phyloP scores from a whole-genome alignment of 2,113 vertebrate species.

The Herpetotheres cachinnans region DNA sequence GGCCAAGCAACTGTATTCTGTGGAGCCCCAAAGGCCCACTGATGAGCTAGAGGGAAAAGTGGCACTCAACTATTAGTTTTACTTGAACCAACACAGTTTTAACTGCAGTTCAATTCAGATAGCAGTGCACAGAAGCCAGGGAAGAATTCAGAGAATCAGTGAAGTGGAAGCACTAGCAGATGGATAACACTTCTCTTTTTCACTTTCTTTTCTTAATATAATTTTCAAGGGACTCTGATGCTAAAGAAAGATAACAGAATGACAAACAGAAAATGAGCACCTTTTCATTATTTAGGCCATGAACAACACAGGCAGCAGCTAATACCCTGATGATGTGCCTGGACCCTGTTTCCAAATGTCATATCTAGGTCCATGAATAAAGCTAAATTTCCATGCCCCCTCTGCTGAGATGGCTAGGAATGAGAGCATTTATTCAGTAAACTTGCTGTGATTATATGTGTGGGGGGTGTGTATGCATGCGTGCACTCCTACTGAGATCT shows the following conservation, averaged over 20 bases:
- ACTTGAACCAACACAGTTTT: not conserved
- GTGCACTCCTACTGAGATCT: not conserved
- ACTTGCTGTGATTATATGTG: not conserved
- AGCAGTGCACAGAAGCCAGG: not conserved
- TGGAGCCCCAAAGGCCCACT: not conserved
- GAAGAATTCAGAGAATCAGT: not conserved
- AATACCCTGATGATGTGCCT: not conserved
- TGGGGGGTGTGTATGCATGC: too few species aligned
- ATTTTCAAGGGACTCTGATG: not conserved
- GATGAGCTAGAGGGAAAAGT: not conserved
- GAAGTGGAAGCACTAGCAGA: not conserved
- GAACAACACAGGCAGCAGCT: not conserved
- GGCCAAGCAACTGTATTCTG: not conserved
- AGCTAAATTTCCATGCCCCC: not conserved
- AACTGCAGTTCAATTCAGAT: not conserved
- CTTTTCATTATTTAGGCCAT: not conserved
- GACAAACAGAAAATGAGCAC: not conserved
- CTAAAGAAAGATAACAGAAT: not conserved
- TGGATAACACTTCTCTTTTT: not conserved
- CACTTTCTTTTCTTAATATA: not conserved
- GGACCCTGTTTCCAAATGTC: not conserved
- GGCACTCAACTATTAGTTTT: not conserved
- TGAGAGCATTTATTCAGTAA: not conserved
- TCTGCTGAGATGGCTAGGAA: not conserved
- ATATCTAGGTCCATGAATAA: not conserved